Percentiles rank a stretch among this genome's conserved stretches.
phyloP scores from a whole-genome alignment of 1,140 invertebrate species.

The Atta cephalotes region DNA sequence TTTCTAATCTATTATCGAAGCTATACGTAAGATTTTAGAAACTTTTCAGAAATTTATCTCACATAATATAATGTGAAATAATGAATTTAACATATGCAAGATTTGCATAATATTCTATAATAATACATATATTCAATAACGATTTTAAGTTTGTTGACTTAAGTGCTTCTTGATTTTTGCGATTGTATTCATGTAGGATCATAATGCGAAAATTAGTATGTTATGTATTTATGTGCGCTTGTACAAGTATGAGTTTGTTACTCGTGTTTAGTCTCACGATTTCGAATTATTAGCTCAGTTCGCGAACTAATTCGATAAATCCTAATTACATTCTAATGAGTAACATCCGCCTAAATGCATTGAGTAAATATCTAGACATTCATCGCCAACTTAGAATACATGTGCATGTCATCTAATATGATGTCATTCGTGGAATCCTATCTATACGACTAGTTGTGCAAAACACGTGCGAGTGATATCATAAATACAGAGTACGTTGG shows the following conservation, averaged over 20 bases:
- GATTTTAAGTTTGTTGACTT: conserved; percentile 19
- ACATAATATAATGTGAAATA: neutral
- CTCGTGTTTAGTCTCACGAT: conserved; percentile 11
- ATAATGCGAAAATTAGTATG: neutral
- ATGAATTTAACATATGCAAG: neutral
- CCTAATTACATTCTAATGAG: conserved; percentile 17
- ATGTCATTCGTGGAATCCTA: conserved; percentile 46
- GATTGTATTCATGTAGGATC: neutral
- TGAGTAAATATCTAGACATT: conserved; percentile 21
- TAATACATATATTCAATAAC: neutral
- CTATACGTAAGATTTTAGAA: neutral
- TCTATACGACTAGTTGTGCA: neutral
- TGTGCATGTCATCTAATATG: conserved; percentile 25
- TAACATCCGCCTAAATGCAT: conserved; percentile 2
- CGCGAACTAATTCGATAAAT: conserved; percentile 39
- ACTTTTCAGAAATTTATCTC: neutral
- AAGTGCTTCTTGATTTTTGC: neutral
- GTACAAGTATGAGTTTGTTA: conserved; percentile 5
- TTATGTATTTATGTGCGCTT: neutral
- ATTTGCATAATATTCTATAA: conserved; percentile 15
- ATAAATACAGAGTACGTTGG: neutral
- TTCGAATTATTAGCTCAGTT: conserved; percentile 14
- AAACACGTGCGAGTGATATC: conserved; percentile 40
- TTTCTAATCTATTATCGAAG: neutral
- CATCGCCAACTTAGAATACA: conserved; percentile 7